These are phyloP conservation scores for Typhlichthys subterraneus DNA, from an alignment of 2,797 vertebrate species.

Conservation along the genomic window DNA sequence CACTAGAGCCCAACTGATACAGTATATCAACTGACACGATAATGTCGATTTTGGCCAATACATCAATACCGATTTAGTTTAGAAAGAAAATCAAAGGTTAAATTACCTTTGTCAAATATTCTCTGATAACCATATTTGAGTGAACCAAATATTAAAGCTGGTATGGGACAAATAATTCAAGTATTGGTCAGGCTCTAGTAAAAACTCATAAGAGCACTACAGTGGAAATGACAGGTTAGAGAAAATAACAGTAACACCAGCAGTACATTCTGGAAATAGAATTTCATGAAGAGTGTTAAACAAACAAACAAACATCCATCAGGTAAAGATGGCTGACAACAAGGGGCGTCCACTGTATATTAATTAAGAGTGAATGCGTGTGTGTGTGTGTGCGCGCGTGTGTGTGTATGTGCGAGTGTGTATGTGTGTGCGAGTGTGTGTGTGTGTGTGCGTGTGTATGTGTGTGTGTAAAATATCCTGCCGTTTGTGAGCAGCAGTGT, in stretches of 20 bases:
- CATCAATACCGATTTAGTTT: too few relatives aligned
- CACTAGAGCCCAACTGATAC: background rate
- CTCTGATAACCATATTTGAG: too few relatives aligned
- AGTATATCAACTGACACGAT: background rate
- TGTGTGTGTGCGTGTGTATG: background rate
- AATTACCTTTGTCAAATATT: too few relatives aligned
- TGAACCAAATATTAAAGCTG: too few relatives aligned
- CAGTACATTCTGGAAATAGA: slow-evolving; percentile 30
- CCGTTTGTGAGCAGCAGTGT: too few relatives aligned
- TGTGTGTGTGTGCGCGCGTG: background rate
- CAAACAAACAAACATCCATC: background rate
- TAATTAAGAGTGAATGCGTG: slow-evolving; percentile 1
- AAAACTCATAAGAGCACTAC: too few relatives aligned
- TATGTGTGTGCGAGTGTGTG: slow-evolving; percentile 2
- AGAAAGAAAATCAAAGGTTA: too few relatives aligned
- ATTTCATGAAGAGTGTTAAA: slow-evolving; percentile 12
- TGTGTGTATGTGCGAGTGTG: background rate
- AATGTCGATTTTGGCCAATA: background rate
- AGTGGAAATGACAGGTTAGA: slow-evolving; percentile 34
- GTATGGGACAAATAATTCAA: too few relatives aligned
- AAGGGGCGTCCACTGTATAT: background rate
- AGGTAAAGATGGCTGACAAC: slow-evolving; percentile 19
- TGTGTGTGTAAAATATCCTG: background rate
- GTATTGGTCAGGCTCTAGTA: too few relatives aligned
- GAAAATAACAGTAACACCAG: slow-evolving; percentile 17